These are phyloP conservation scores for Rissa tridactyla DNA, from an alignment of 2,113 vertebrate species.

Conservation along the genomic window DNA sequence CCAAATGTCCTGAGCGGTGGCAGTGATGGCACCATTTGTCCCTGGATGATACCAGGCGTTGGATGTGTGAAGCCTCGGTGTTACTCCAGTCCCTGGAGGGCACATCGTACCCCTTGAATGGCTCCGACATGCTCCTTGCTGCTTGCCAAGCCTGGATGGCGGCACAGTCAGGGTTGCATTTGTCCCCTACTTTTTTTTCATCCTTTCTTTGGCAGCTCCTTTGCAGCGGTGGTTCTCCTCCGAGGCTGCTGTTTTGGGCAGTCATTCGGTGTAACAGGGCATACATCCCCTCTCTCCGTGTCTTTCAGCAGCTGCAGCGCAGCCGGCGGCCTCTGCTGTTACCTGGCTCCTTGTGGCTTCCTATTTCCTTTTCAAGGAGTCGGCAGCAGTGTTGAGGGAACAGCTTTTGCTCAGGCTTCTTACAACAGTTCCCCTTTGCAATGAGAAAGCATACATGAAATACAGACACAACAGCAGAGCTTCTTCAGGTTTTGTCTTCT, in stretches of 20 bases:
- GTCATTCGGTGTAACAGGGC: background rate
- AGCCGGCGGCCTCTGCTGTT: background rate
- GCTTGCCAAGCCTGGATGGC: background rate
- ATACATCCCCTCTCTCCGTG: background rate
- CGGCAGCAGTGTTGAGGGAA: background rate
- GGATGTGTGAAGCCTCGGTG: background rate
- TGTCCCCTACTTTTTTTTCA: background rate
- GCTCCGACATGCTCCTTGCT: background rate
- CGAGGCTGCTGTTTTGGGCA: background rate
- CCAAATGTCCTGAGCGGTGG: background rate
- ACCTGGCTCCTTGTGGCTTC: background rate
- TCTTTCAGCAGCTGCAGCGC: background rate
- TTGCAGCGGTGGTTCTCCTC: background rate
- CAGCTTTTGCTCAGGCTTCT: background rate
- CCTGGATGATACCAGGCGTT: background rate
- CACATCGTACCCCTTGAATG: background rate
- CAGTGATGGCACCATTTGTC: background rate
- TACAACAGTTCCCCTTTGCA: background rate
- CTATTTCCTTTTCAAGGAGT: background rate
- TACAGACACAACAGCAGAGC: background rate
- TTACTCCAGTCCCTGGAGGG: background rate
- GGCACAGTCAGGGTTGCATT: background rate
- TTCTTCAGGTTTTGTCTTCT: background rate
- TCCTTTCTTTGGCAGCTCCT: background rate
- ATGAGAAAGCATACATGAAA: background rate